Evolutionary conservation across 2,888 invertebrate species (phyloP), one percentile per base, ranked within the genome.

Genomic region (Quadroppia sp.): DNA sequence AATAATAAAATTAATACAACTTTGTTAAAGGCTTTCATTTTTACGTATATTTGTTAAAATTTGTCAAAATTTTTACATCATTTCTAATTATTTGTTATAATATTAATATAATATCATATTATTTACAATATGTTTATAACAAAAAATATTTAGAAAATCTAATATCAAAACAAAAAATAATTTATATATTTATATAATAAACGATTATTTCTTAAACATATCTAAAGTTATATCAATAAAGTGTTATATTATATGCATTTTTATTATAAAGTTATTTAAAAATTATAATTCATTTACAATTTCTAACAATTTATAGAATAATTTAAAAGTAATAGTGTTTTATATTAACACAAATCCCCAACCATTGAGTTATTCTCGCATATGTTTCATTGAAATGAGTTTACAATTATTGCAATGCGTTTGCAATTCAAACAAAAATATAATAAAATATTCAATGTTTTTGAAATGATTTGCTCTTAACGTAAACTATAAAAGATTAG

Each of bases 251-350:
- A 53, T 20, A 7, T 45, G 53, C n/a, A n/a, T n/a, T n/a, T 25
- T 11, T 25, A 25, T 53, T 25, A 53, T 53, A 11, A 36, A 36
- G 36, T 36, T 45, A 25, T 53, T 25, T 53, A 9, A 13, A 53
- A 23, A 23, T 50, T 11, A 23, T 7, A 25, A 53, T 53, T 53
- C 53, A 53, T 25, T 23, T 53, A 6, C 23, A 53, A 53, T 25
- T 25, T 20, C 9, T n/a, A n/a, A 50, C 50, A 50, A 50, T 50
- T 50, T 50, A n/a, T n/a, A n/a, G 50, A 50, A 50, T 50, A 53
- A 53, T 25, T 53, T 9, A 53, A 53, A 50, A 50, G 53, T 25
- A 53, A 53, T 53, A 53, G 53, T 53, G 53, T 53, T 53, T 53
- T 53, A 15, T 53, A 53, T 53, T 53, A 53, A 53, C 53, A 53